Percentiles rank a stretch among this genome's conserved stretches.
Evolutionary conservation across 2,888 invertebrate genomes (phyloP).

Genomic region (Hypomecis punctinalis): DNA sequence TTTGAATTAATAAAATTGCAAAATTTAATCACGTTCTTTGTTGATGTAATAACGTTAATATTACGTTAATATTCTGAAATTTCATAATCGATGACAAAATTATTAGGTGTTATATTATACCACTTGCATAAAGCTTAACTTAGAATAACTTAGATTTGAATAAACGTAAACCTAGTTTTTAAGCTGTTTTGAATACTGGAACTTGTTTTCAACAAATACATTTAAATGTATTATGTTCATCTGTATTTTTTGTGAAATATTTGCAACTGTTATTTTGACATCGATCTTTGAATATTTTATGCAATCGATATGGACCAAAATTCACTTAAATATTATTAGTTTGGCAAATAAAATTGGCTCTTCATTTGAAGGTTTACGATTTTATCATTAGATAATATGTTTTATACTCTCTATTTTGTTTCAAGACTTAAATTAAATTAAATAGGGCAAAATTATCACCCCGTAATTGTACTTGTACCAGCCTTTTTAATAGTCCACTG

Average conservation of each 20-base stretch:
- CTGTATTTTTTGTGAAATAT: not conserved
- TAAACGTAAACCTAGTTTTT: constrained; percentile 15
- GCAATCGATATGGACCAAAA: constrained; percentile 17
- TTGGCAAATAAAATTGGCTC: not conserved
- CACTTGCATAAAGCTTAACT: not conserved
- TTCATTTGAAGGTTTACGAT: too few species aligned
- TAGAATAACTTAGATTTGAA: not conserved
- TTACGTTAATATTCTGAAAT: not conserved
- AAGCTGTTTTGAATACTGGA: not conserved
- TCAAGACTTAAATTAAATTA: too few species aligned
- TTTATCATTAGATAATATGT: too few species aligned
- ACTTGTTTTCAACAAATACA: constrained; percentile 2
- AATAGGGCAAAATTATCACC: too few species aligned
- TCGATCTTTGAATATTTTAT: constrained; percentile 13
- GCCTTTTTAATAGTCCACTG: too few species aligned
- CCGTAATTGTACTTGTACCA: too few species aligned
- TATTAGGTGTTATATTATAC: not conserved
- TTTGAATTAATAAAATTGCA: too few species aligned
- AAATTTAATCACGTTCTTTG: too few species aligned
- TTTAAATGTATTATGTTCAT: constrained; percentile 3
- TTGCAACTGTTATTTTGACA: constrained; percentile 20
- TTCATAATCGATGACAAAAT: constrained; percentile 1
- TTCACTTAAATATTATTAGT: constrained; percentile 7
- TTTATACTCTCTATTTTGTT: too few species aligned
- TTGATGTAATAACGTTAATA: not conserved